Evolutionary conservation across 1,140 invertebrate species (phyloP), one percentile per base, ranked within the genome.

Genomic region (Popillia japonica): DNA sequence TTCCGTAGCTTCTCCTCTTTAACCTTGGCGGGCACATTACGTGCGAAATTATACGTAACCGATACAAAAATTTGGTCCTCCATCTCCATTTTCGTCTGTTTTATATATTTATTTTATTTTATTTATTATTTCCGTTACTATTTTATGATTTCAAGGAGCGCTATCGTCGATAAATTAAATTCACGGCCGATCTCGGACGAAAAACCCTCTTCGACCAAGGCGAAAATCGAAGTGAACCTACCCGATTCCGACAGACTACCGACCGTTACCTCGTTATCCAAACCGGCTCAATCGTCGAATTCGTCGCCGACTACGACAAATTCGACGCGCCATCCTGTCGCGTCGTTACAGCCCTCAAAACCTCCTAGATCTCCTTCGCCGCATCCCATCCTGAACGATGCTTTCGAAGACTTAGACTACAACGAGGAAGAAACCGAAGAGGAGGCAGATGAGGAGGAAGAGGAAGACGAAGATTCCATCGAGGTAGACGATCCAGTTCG

Each of bases 351-450:
- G 34, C 83, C 83, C 11, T 75, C 78, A 4, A 84, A 84, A 81
- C 83, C 83, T 44, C 83, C 84, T 72, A 78, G 85, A 40, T 83
- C 85, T 14, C 84, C 83, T 23, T 85, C 84, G 0, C 85, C 85
- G 0, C 83, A 85, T 79, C 85, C 85, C 0, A 81, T 84, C 11
- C 42, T 76, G 64, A 72, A 79, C 8, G 82, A 84, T 48, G 82
- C 80, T 74, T 83, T 84, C 72, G 84, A 85, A 22, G 82, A 83
- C 44, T 81, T 84, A 10, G 83, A 84, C 40, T 82, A 82, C 61
- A 81, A 84, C n/a, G 81, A 84, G 34, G 84, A 84, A 41, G 82
- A 83, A 59, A 79, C 72, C n/a, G 84, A 85, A 22, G 79, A n/a
- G n/a, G n/a, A n/a, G n/a, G n/a, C n/a, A n/a, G n/a, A n/a, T n/a